Evolutionary conservation across 2,888 invertebrate genomes (phyloP).

Genomic region (Platypus cylindrus): DNA sequence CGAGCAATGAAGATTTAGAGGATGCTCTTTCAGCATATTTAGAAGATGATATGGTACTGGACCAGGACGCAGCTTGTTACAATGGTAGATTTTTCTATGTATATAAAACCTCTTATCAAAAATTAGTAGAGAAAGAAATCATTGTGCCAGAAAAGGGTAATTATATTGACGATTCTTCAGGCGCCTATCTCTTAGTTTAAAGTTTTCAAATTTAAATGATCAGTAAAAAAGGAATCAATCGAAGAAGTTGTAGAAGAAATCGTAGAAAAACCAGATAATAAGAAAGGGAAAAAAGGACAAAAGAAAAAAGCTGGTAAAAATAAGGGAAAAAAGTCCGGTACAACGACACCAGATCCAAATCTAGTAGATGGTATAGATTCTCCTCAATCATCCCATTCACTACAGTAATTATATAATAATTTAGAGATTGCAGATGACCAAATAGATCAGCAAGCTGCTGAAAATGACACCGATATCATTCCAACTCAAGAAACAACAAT

Average conservation of each 20-base stretch:
- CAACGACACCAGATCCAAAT: slow-evolving; percentile 12
- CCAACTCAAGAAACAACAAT: background rate
- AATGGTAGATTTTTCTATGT: slow-evolving; percentile 51
- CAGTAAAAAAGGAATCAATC: slow-evolving; percentile 21
- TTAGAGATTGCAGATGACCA: no score
- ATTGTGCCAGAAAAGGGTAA: slow-evolving; percentile 61
- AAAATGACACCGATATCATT: no score
- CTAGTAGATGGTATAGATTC: slow-evolving; percentile 5
- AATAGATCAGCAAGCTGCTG: no score
- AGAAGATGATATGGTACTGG: slow-evolving; percentile 41
- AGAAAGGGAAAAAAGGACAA: slow-evolving; percentile 15
- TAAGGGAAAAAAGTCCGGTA: slow-evolving; percentile 15
- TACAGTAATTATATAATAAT: no score
- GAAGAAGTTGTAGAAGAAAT: slow-evolving; percentile 11
- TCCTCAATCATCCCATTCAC: no score
- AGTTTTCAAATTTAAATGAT: slow-evolving; percentile 4
- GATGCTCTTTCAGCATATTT: slow-evolving; percentile 42
- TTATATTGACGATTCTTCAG: slow-evolving; percentile 18
- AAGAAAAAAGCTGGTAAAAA: slow-evolving; percentile 14
- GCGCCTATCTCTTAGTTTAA: background rate
- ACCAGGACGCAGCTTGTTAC: slow-evolving; percentile 38
- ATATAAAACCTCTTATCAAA: slow-evolving; percentile 57
- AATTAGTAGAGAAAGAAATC: slow-evolving; percentile 62
- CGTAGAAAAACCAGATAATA: slow-evolving; percentile 18
- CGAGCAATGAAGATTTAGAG: slow-evolving; percentile 40